phyloP scores from a whole-genome alignment of 2,888 invertebrate species.

The Orthonychiurus folsomi region DNA sequence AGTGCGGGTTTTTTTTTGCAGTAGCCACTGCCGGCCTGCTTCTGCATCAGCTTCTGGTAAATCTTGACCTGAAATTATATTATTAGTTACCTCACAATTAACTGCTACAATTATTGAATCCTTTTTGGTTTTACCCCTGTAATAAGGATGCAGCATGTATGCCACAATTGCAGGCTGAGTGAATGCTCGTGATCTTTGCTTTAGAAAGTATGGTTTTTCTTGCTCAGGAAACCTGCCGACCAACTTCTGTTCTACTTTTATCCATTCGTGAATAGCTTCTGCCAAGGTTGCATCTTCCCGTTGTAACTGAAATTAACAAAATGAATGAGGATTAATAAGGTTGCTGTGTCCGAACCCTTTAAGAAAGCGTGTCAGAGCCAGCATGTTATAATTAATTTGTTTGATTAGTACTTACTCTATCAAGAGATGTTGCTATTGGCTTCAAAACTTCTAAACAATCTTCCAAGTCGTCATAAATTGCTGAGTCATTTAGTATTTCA shows the following conservation, averaged over 20 bases:
- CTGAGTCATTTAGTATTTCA: background rate
- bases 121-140: constrained; percentile 11
- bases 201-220: too few species aligned
- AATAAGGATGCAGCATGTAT: constrained; percentile 14
- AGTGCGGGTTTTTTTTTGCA: background rate
- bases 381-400: background rate
- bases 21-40: background rate
- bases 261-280: too few species aligned
- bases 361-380: constrained; percentile 8
- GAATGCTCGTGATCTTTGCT: too few species aligned
- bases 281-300: constrained; percentile 9
- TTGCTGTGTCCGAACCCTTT: constrained; percentile 5
- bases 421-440: constrained; percentile 17
- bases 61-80: background rate
- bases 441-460: constrained; percentile 5
- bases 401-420: constrained; percentile 12
- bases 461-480: background rate
- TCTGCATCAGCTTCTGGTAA: background rate
- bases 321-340: background rate
- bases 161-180: constrained; percentile 14
- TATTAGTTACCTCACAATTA: background rate
- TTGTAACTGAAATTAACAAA: constrained; percentile 14
- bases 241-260: too few species aligned
- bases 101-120: background rate
- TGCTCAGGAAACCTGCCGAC: too few species aligned